Base-by-base conservation (phyloP, 2,113 vertebrate genomes). In the Sebastes fasciatus region DNA sequence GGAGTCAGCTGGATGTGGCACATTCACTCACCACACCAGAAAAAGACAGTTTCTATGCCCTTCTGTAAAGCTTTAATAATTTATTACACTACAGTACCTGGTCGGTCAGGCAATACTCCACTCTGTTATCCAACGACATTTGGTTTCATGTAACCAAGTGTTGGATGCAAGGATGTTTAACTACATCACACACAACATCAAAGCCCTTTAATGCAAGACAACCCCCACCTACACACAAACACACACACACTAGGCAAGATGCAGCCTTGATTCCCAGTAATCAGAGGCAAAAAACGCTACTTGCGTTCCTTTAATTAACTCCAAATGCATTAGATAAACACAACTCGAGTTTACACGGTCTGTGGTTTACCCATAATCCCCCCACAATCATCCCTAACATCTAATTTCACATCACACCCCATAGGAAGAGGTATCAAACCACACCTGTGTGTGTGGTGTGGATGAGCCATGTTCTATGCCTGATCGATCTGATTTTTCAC, bases 41-140 rank as follows among this genome's bases (percentile, higher is more conserved):
- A 21, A 51, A 49, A 13, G 11, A 49, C 48, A 49, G 12, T 49
- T 49, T 49, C 34, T 4, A 34, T 72, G 26, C 42, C 60, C 55
- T 62, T 8, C 72, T 75, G 77, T 84, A 54, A 34, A 34, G 52
- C 61, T 23, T 88, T 74, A 85, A 88, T 85, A 66, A 77, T 88
- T 48, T 2, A 82, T 70, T 34, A 67, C 64, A 13, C 69, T 58
- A 62, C 70, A 65, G 40, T 66, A 42, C 69, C 5, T n/a, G 43
- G 19, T 82, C 76, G 74, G n/a, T 45, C 16, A 49, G 49, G 77
- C 40, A 74, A 13, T 51, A 26, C 74, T 58, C 42, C 61, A 74
- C 79, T 75, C 40, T 82, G 55, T 61, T 77, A 66, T 69, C 43
- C 51, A 54, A 0, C 51, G 13, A 57, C 48, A 74, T 83, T 79